A percentile compares a stretch with the other conserved stretches of the same genome.
Conservation (phyloP, 2,888 invertebrate species). For the Imbricaverruca yamaguchii region DNA sequence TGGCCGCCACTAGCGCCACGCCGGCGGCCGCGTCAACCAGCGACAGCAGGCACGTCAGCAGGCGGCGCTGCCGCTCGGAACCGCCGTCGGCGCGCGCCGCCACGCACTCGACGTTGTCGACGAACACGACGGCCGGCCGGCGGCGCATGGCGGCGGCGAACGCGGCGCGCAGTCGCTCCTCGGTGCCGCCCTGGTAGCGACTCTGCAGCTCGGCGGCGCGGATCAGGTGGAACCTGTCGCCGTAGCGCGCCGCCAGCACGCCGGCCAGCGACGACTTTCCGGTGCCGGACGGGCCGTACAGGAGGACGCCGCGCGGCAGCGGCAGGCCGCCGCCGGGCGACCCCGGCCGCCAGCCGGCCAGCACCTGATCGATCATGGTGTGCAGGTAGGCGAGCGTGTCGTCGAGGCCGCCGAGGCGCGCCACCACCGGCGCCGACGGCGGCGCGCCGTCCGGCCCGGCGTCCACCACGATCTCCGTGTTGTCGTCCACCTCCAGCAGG, state of each 20-base stretch:
- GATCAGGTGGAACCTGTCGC: slow-evolving; percentile 10
- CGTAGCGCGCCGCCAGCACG: neutral
- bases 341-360: neutral
- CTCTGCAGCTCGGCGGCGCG: slow-evolving; percentile 21
- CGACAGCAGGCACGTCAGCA: slow-evolving; percentile 52
- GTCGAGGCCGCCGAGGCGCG: neutral
- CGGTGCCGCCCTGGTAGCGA: slow-evolving; percentile 26
- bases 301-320: neutral
- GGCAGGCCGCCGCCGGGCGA: neutral
- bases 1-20: slow-evolving; percentile 68
- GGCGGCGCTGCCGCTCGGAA: slow-evolving; percentile 59
- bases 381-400: neutral
- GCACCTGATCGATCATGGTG: neutral
- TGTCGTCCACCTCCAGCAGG: neutral
- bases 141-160: slow-evolving; percentile 15
- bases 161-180: slow-evolving; percentile 12
- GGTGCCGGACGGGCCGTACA: slow-evolving; percentile 21
- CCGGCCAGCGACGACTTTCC: slow-evolving; percentile 1
- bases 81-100: neutral
- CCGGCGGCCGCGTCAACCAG: slow-evolving; percentile 30
- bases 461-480: neutral
- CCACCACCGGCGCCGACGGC: neutral
- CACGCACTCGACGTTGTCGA: slow-evolving; percentile 26
- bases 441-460: neutral
- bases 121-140: slow-evolving; percentile 24